Evolutionary conservation across 92 coral and sea anemone species (phyloP).

Genomic region (Porites rus): DNA sequence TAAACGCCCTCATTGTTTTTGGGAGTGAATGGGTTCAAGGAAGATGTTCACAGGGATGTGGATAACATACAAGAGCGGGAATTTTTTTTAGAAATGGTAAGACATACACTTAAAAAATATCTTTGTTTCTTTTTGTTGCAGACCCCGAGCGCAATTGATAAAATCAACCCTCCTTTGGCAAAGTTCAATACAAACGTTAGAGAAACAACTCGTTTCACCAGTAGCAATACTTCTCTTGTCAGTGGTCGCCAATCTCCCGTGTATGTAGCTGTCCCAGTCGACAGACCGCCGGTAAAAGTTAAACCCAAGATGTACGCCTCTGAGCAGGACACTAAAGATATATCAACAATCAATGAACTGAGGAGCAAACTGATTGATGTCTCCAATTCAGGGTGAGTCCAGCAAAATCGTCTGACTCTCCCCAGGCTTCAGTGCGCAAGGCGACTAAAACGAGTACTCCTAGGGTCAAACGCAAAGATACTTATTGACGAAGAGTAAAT

Average conservation of each 20-base stretch:
- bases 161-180: conserved; percentile 1
- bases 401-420: neutral
- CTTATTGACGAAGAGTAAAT: too few relatives aligned
- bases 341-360: conserved; percentile 59
- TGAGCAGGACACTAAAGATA: conserved; percentile 29
- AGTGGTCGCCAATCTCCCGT: conserved; percentile 75
- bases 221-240: conserved; percentile 22
- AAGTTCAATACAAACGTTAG: conserved; percentile 18
- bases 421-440: too few relatives aligned
- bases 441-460: neutral
- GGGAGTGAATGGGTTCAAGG: too few relatives aligned
- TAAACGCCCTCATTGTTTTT: too few relatives aligned
- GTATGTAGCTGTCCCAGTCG: conserved; percentile 75
- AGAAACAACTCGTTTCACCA: conserved; percentile 34
- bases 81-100: too few relatives aligned
- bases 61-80: too few relatives aligned
- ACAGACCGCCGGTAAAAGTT: conserved; percentile 56
- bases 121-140: neutral
- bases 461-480: too few relatives aligned
- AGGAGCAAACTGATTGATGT: conserved; percentile 60
- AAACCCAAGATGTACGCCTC: conserved; percentile 33
- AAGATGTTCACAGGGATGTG: too few relatives aligned
- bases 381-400: conserved; percentile 57
- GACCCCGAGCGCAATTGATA: conserved; percentile 25
- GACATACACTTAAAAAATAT: neutral